Base-by-base conservation (phyloP, 2,113 vertebrate genomes). In the Dunckerocampus dactyliophorus region DNA sequence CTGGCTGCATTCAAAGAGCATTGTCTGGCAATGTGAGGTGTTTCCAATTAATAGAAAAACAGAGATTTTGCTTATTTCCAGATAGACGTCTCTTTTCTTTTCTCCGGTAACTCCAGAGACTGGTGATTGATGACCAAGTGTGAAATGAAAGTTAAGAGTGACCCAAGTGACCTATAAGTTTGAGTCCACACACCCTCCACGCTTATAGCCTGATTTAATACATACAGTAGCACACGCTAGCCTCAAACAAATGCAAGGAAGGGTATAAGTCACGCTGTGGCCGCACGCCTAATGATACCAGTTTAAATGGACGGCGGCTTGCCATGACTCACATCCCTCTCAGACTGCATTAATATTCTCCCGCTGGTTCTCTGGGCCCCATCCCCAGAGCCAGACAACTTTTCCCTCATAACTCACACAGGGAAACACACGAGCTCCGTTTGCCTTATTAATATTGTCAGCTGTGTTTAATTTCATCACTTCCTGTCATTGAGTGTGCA, bases 101-200 rank as follows among this genome's bases (percentile, higher is more conserved):
- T 14, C 13, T 43, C 43, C 37, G 67, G 76, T 80, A 71, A 72
- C 76, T 75, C 76, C 21, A 62, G 82, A 82, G 77, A 87, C 72
- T 68, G 62, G 76, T 87, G 88, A 90, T 88, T 86, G 81, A 89
- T 89, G 87, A 79, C 69, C 62, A 46, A 75, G 77, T 85, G 88
- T 86, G 82, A 87, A 86, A 86, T 79, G 66, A 73, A 85, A 82
- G 80, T 88, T 82, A 76, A 77, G 81, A 76, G 70, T 47, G 49
- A 72, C 64, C 57, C 39, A 34, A 48, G 17, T 31, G 69, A 82
- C 80, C 72, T 69, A 65, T 58, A 21, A 65, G 69, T 77, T 81
- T 63, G 2, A 51, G 1, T 69, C 58, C 56, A 47, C 53, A 24
- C 63, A 55, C 53, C 61, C 20, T 37, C 47, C 21, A 34, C n/a